Evolutionary conservation across 2,113 vertebrate species (phyloP), one percentile per base, ranked within the genome.

Genomic region (Glaucomys volans): DNA sequence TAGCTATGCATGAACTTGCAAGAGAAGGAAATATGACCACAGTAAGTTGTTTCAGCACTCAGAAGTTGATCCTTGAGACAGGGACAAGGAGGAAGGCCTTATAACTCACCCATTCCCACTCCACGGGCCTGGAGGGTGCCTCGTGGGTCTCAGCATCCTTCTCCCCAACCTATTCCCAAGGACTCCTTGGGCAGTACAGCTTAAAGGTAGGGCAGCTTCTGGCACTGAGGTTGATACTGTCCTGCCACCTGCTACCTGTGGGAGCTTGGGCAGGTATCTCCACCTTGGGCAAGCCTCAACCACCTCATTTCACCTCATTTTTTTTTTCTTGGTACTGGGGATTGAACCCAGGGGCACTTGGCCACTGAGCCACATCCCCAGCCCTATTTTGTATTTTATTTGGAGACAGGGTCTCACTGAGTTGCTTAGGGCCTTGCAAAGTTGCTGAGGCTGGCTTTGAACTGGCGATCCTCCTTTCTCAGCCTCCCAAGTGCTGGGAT

Each of bases 1-100:
- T 98, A 77, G 95, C 97, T 8, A 37, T 99, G 81, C 95, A 98
- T 54, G 97, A 98, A 35, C 98, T 98, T 7, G 97, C 96, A 20
- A 98, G 98, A 92, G 98, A 98, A 95, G 98, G 98, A n/a, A 95
- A 98, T 91, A 22, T 93, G 17, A 57, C 79, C 28, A 59, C 91
- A 81, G 99, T 99, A 82, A 97, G 98, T 98, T 30, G 74, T 88
- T 86, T 28, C 5, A 32, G 16, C 71, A 59, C 72, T 54, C 57
- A 72, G 47, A 32, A n/a, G 30, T 17, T 74, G 42, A 37, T 13
- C 82, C 40, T 57, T 71, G 84, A 50, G 47, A 59, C 37, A 32
- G 13, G 83, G 35, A 18, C 85, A n/a, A 57, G 47, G 59, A 62
- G 52, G 86, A 72, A 13, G 8, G 26, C 50, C 20, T 20, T 8